Conservation (phyloP, 2,888 invertebrate species). For the Saturnia japonica region DNA sequence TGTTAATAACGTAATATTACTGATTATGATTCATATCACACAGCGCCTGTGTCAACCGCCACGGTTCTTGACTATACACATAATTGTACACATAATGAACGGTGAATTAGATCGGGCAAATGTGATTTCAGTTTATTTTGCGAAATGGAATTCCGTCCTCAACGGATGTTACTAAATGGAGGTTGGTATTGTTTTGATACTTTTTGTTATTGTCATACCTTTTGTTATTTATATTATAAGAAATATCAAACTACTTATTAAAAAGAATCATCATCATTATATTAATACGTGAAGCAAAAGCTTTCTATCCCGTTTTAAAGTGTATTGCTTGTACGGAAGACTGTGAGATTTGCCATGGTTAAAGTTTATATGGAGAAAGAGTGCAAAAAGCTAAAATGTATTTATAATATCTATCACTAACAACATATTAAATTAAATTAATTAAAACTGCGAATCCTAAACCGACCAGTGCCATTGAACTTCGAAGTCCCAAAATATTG, state of each 20-base stretch:
- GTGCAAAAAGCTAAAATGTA: no score
- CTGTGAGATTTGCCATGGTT: no score
- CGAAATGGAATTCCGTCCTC: slow-evolving; percentile 17
- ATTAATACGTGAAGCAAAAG: no score
- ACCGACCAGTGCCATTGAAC: no score
- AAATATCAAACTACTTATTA: neutral
- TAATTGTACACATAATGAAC: slow-evolving; percentile 36
- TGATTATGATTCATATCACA: slow-evolving; percentile 34
- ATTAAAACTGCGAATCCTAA: no score
- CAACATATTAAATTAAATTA: no score
- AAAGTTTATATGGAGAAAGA: no score
- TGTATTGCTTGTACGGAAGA: no score
- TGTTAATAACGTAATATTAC: slow-evolving; percentile 26
- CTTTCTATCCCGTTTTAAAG: no score
- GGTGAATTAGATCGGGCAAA: slow-evolving; percentile 24
- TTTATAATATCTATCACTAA: no score
- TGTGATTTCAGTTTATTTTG: slow-evolving; percentile 30
- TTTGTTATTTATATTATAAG: neutral
- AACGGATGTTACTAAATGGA: slow-evolving; percentile 25
- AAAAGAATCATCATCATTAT: no score
- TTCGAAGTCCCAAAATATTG: no score
- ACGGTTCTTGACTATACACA: slow-evolving; percentile 30
- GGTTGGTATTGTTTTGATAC: neutral
- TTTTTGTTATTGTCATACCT: neutral
- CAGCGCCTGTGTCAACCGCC: slow-evolving; percentile 30